Conservation (phyloP, 2,797 vertebrate genomes). For the Tapirus indicus region DNA sequence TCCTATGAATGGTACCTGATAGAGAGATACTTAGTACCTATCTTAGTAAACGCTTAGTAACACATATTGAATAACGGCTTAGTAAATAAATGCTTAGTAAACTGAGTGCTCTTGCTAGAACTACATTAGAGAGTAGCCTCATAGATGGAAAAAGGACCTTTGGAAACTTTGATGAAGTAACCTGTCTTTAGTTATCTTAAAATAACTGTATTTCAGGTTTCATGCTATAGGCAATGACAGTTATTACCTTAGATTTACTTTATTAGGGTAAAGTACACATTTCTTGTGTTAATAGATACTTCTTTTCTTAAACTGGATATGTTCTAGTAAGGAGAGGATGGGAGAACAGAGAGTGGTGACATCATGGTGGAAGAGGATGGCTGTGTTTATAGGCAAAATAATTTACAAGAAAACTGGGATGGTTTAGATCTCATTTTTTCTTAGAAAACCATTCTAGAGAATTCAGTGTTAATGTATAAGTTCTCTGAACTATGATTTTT, state of each 20-base stretch:
- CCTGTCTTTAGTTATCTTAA: background rate
- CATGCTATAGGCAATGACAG: background rate
- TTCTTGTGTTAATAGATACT: background rate
- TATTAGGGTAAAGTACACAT: background rate
- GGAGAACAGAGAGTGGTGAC: no score
- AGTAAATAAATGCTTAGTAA: no score
- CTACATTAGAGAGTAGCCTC: background rate
- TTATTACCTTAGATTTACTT: background rate
- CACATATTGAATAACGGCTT: background rate
- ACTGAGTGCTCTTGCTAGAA: background rate
- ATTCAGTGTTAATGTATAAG: background rate
- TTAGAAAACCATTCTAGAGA: background rate
- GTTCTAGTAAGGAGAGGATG: background rate
- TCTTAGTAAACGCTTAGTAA: background rate
- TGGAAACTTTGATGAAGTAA: background rate
- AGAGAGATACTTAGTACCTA: no score
- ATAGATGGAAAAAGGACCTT: background rate
- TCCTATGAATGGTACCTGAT: background rate
- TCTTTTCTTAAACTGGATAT: background rate
- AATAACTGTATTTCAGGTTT: background rate
- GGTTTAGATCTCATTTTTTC: background rate
- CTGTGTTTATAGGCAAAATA: background rate
- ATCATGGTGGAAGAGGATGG: background rate
- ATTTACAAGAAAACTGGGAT: background rate
- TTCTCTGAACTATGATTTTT: constrained; percentile 63